These are phyloP conservation scores for Naja naja DNA, from an alignment of 2,113 vertebrate genomes.

Conservation along the genomic window DNA sequence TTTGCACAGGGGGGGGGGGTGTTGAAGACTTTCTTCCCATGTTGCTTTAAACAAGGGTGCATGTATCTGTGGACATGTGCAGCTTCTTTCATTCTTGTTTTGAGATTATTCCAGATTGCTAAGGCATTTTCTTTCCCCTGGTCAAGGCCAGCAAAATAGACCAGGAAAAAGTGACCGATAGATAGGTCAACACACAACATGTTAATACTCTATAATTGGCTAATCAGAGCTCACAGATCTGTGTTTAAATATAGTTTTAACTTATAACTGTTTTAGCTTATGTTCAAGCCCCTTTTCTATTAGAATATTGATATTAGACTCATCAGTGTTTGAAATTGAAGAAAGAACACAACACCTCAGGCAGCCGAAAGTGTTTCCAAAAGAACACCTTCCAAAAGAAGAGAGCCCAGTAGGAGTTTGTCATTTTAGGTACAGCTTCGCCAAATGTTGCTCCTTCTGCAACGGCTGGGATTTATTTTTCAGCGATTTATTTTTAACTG, in stretches of 20 bases:
- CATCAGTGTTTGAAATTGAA: not conserved
- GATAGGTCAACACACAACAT: not conserved
- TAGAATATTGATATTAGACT: not conserved
- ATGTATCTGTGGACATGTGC: not conserved
- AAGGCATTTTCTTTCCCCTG: not conserved
- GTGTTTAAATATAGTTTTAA: not conserved
- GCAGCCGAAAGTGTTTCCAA: constrained; percentile 41
- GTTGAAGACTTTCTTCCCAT: not conserved
- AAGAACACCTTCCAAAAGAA: constrained; percentile 5
- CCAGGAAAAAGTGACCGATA: not conserved
- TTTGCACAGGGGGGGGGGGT: not conserved
- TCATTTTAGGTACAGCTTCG: constrained; percentile 55
- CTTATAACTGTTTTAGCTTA: not conserved
- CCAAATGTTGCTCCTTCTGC: constrained; percentile 63
- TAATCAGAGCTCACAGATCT: not conserved
- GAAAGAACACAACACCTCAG: constrained; percentile 45
- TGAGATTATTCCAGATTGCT: not conserved
- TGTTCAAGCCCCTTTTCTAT: not conserved
- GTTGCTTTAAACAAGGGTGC: not conserved
- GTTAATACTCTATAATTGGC: rapidly evolving
- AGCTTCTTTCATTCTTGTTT: not conserved
- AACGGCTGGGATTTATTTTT: constrained; percentile 76
- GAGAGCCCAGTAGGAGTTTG: constrained; percentile 48
- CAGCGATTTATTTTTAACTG: constrained; percentile 77
- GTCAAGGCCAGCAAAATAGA: not conserved